Base-by-base conservation (phyloP, 2,113 vertebrate genomes). In the Corydoras sp. region DNA sequence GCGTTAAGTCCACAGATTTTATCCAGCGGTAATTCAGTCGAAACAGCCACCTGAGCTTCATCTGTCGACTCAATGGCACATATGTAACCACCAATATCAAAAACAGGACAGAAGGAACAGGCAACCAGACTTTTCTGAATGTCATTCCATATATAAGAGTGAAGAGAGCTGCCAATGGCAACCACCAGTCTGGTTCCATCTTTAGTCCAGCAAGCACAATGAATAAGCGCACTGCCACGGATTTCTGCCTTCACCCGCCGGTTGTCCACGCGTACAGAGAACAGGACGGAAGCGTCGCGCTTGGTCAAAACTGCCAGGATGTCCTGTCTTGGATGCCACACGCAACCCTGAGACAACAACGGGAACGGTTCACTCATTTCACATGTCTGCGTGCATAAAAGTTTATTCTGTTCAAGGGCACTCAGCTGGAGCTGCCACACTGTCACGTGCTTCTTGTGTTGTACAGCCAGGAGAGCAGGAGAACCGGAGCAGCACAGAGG, bases 171-270 rank as follows among this genome's bases (percentile, higher is more conserved):
- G 78, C 93, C 94, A 0, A 92, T 86, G 0, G 93, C 95, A 53
- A 99, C 91, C 3, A 99, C 95, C 49, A 99, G 82, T 14, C 94
- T 90, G 0, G 78, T 87, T 12, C 97, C 95, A 8, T 95, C 94
- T 79, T 86, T 92, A 6, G 95, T 97, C 97, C 97, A 99, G 51
- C 94, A 98, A 0, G 94, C 95, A 3, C 95, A 97, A 71, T 94
- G 93, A 77, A 98, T 88, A 6, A 89, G 83, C 9, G 91, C 92
- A 0, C 89, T 89, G 54, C 87, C 85, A 76, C 85, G 88, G 56
- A 94, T 85, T 50, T 94, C 90, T 0, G 87, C 93, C 76, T 92
- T 96, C 30, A 93, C 84, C n/a, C 87, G 88, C 2, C 88, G 72
- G 58, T 89, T 90, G 79, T 92, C 91, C 6, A 87, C 76, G 6